phyloP scores from a whole-genome alignment of 2,888 invertebrate species.

The Gisinianus flammeolus region DNA sequence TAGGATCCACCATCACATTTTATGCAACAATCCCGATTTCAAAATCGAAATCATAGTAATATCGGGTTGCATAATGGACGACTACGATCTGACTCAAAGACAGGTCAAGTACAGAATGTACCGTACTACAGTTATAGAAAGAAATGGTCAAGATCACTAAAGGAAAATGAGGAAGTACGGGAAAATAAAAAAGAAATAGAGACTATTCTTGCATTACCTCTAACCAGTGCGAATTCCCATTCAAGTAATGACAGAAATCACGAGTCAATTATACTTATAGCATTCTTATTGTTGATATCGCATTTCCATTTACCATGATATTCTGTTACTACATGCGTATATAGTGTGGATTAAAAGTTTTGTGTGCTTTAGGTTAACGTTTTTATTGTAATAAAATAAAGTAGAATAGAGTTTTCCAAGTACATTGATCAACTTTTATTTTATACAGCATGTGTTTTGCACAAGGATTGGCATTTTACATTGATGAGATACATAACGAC shows the following conservation, averaged over 20 bases:
- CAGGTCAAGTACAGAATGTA: slow-evolving; percentile 55
- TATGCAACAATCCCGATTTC: no score
- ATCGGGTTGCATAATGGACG: neutral
- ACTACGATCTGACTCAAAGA: slow-evolving; percentile 41
- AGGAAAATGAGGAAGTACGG: slow-evolving; percentile 1
- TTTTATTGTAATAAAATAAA: neutral
- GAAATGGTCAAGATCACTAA: slow-evolving; percentile 27
- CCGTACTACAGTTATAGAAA: slow-evolving; percentile 39
- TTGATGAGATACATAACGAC: no score
- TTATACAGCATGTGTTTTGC: neutral
- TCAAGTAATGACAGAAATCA: no score
- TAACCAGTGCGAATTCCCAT: neutral
- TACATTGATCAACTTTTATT: neutral
- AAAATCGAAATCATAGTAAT: neutral
- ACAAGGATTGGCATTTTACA: no score
- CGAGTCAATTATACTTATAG: neutral
- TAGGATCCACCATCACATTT: no score
- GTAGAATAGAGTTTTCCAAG: neutral
- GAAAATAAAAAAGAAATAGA: neutral
- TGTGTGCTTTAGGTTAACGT: neutral
- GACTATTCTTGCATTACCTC: slow-evolving; percentile 19
- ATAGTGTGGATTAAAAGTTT: neutral
- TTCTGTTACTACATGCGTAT: no score
- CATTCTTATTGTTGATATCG: neutral
- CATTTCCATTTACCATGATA: neutral